Evolutionary conservation across 30 jellyfish, hydroid and myxozoan genomes (phyloP).

Genomic region (Morbakka virulenta): DNA sequence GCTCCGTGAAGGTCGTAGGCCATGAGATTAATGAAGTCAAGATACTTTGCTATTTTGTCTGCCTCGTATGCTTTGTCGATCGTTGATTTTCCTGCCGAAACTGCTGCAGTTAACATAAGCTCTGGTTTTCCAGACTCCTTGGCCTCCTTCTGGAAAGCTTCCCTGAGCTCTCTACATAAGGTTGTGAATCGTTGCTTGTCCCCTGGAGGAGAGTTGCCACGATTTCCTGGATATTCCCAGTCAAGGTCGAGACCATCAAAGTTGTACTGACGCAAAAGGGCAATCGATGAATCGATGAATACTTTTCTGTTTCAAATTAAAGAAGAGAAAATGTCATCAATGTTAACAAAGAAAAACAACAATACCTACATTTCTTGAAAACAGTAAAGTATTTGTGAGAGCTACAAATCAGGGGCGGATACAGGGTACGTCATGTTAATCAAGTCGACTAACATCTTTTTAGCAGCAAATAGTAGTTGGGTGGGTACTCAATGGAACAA

Average conservation of each 20-base stretch:
- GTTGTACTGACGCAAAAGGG: conserved; percentile 67
- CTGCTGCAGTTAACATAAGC: conserved; percentile 82
- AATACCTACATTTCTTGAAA: too few relatives aligned
- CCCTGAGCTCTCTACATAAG: conserved; percentile 71
- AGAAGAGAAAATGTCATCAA: too few relatives aligned
- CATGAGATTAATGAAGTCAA: conserved; percentile 91
- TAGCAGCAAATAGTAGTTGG: too few relatives aligned
- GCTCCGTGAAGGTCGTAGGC: conserved; percentile 93
- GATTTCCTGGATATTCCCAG: conserved; percentile 95
- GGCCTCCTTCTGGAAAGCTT: conserved; percentile 84
- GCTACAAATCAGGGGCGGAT: too few relatives aligned
- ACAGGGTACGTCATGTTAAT: too few relatives aligned
- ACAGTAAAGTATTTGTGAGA: too few relatives aligned
- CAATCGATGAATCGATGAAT: conserved; percentile 86
- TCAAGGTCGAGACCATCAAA: conserved; percentile 94
- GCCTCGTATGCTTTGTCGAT: conserved; percentile 86
- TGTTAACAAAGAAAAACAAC: too few relatives aligned
- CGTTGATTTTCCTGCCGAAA: conserved; percentile 85
- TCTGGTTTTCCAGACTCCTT: conserved; percentile 63
- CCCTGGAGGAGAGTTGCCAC: conserved; percentile 94
- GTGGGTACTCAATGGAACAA: too few relatives aligned
- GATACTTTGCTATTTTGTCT: conserved; percentile 50
- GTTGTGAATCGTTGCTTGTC: conserved; percentile 86
- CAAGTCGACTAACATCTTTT: too few relatives aligned
- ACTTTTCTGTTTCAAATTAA: too few relatives aligned